A percentile compares a stretch with the other conserved stretches of the same genome.
These are phyloP conservation scores for Gallinago media DNA, from an alignment of 2,113 vertebrate species.

Conservation along the genomic window DNA sequence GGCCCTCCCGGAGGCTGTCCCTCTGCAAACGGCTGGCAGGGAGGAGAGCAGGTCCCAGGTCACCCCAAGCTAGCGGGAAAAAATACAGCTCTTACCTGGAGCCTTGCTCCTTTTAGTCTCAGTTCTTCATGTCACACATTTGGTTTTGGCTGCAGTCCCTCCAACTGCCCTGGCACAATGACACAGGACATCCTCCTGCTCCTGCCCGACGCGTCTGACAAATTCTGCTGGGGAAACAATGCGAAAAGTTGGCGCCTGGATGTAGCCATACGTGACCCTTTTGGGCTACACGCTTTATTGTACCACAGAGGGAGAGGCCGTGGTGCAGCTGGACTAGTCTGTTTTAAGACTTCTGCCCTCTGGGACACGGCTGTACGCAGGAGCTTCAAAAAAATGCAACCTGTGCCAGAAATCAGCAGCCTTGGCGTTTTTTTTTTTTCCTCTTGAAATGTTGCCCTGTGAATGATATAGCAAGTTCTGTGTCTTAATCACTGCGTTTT, in stretches of 20 bases:
- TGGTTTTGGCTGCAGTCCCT: not conserved
- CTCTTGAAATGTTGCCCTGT: not conserved
- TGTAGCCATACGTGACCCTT: not conserved
- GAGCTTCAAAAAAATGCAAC: not conserved
- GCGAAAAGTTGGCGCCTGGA: not conserved
- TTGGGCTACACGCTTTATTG: not conserved
- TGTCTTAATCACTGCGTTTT: not conserved
- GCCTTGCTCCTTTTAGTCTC: not conserved
- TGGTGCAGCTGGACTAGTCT: not conserved
- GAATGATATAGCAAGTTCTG: not conserved
- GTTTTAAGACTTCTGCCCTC: not conserved
- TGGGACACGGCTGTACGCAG: not conserved
- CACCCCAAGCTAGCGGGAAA: rapidly evolving
- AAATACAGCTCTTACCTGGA: not conserved
- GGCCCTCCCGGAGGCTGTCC: not conserved
- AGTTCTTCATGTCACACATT: not conserved
- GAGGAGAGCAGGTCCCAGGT: not conserved
- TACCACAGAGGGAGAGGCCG: rapidly evolving
- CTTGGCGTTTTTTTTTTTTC: not conserved
- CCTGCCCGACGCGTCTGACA: not conserved
- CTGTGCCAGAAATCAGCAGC: not conserved
- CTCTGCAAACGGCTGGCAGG: not conserved
- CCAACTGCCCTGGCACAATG: not conserved
- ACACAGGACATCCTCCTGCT: constrained; percentile 33
- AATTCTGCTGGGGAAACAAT: not conserved